These are phyloP conservation scores for Dasyurus viverrinus DNA, from an alignment of 2,113 vertebrate species.

Conservation along the genomic window DNA sequence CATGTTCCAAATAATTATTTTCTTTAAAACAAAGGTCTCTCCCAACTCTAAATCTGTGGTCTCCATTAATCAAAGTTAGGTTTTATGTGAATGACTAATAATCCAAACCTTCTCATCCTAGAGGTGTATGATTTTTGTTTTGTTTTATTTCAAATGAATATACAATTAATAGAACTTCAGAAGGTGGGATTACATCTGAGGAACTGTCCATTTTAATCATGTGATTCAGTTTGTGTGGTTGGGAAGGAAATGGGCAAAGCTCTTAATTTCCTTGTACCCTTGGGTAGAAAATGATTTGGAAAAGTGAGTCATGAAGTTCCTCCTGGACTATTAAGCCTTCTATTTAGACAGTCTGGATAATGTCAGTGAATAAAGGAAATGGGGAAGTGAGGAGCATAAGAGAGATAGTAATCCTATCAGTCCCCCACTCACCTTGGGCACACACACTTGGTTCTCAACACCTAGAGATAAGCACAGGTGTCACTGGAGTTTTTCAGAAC, in stretches of 20 bases:
- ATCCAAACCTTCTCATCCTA: not conserved
- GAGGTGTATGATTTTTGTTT: not conserved
- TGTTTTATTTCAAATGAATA: not conserved
- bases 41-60: not conserved
- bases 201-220: not conserved
- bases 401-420: not conserved
- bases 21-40: not conserved
- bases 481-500: not conserved
- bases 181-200: not conserved
- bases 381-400: not conserved
- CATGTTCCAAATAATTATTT: constrained; percentile 17
- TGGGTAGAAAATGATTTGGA: not conserved
- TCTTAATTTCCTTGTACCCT: not conserved
- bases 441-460: not conserved
- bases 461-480: not conserved
- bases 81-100: not conserved
- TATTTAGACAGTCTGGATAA: not conserved
- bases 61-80: not conserved
- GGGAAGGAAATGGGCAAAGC: not conserved
- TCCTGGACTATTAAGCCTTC: not conserved
- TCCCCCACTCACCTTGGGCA: not conserved
- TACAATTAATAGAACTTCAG: not conserved
- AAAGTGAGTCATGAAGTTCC: not conserved
- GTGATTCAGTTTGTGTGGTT: not conserved
- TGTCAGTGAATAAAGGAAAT: not conserved